A percentile compares a stretch with the other conserved stretches of the same genome.
These are phyloP conservation scores for Chaenodraco wilsoni DNA, from an alignment of 2,797 vertebrate species.

Conservation along the genomic window DNA sequence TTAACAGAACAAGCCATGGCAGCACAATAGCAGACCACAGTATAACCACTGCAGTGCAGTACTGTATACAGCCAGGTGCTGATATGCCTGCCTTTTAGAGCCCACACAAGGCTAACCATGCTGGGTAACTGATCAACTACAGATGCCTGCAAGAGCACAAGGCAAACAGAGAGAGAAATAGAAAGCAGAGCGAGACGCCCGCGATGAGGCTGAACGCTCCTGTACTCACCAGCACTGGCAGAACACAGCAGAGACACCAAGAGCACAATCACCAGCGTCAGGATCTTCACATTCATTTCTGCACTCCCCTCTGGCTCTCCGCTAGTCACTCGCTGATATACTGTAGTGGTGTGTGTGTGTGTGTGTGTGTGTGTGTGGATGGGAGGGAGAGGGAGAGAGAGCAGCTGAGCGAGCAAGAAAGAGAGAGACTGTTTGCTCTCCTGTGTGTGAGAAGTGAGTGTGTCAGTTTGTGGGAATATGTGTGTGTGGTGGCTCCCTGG, in stretches of 20 bases:
- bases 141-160: slow-evolving; percentile 77
- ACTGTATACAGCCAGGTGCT: slow-evolving; percentile 86
- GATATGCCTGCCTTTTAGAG: slow-evolving; percentile 83
- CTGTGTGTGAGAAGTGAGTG: slow-evolving; percentile 65
- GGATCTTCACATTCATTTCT: slow-evolving; percentile 92
- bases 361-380: slow-evolving; percentile 58
- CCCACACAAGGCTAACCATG: slow-evolving; percentile 83
- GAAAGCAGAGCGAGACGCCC: slow-evolving; percentile 72
- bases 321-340: slow-evolving; percentile 88
- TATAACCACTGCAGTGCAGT: slow-evolving; percentile 89
- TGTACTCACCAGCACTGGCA: slow-evolving; percentile 88
- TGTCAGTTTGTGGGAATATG: slow-evolving; percentile 69
- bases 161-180: slow-evolving; percentile 77
- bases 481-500: slow-evolving; percentile 62
- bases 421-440: slow-evolving; percentile 83
- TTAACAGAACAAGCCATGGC: slow-evolving; percentile 65
- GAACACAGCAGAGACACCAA: slow-evolving; percentile 90
- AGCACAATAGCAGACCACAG: slow-evolving; percentile 76
- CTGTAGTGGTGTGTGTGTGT: slow-evolving; percentile 82
- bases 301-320: slow-evolving; percentile 86
- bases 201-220: slow-evolving; percentile 75
- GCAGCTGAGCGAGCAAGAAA: slow-evolving; percentile 73
- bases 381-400: slow-evolving; percentile 59
- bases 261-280: slow-evolving; percentile 90
- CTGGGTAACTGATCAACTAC: slow-evolving; percentile 87